Evolutionary conservation across 2,113 vertebrate species (phyloP), one percentile per base, ranked within the genome.

Genomic region (Lepus europaeus): DNA sequence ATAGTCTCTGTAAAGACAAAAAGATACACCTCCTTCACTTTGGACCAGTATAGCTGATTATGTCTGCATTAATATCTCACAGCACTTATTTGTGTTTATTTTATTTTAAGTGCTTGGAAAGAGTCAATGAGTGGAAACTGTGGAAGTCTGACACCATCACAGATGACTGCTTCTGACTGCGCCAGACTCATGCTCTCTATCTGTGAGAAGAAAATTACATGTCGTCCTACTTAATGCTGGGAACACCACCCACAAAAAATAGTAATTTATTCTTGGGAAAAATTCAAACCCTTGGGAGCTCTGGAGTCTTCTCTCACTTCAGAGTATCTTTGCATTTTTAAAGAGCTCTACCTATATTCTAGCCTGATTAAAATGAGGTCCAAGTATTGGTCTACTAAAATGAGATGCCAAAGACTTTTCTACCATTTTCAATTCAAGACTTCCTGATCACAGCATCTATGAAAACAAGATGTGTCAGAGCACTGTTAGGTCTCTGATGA

Each of bases 161-260:
- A 1, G 17, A 9, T 51, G 0, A 0, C 0, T 12, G 0, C 17
- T 73, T 6, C 0, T 36, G 14, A 84, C 4, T 94, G 95, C 22
- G 59, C 17, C 64, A 87, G 0, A 79, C 0, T 0, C 7, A 23
- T 1, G 1, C 0, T 0, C 6, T 91, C 5, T 5, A 25, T 91
- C 22, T 96, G 92, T 79, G 17, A 94, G 49, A 96, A 84, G 64
- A 2, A 29, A 31, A 45, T 25, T 6, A 2, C n/a, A 10, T 39
- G 10, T 39, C 27, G 66, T 72, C 3, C 23, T 29, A 29, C 64
- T 10, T n/a, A 19, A 20, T 16, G 1, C 64, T 17, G 36, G n/a
- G 13, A 90, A 49, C 16, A 73, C 4, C 29, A 53, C 29, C 76
- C 20, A 78, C 14, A 78, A 53, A 78, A 78, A 16, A 78, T 13